phyloP scores from a whole-genome alignment of 2,797 vertebrate species.

The Perodicticus potto region DNA sequence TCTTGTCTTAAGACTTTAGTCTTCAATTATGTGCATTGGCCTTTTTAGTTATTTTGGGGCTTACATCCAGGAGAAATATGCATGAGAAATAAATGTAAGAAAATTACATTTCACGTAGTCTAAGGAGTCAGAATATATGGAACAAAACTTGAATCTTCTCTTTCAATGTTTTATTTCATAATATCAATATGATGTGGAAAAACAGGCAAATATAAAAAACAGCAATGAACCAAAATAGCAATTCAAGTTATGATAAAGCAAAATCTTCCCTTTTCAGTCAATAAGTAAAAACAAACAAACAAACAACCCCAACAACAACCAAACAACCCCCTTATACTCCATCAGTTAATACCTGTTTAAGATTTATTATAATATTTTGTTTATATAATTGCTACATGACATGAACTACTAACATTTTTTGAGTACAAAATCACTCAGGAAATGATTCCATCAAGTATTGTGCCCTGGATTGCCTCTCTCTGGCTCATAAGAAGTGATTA shows the following conservation, averaged over 20 bases:
- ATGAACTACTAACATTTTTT: not conserved
- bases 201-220: not conserved
- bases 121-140: not conserved
- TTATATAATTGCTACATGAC: not conserved
- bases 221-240: not conserved
- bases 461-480: not conserved
- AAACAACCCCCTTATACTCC: not conserved
- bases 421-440: not conserved
- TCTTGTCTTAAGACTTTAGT: not conserved
- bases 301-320: too few species aligned
- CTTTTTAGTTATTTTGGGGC: not conserved
- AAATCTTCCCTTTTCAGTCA: not conserved
- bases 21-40: not conserved
- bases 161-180: not conserved
- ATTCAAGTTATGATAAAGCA: not conserved
- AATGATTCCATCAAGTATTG: not conserved
- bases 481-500: not conserved
- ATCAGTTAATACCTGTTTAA: not conserved
- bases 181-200: not conserved
- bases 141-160: not conserved
- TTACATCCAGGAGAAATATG: not conserved
- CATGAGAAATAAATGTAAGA: not conserved
- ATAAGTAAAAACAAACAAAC: not conserved
- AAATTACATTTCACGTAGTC: not conserved
- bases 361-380: slow-evolving; percentile 12